Base-by-base conservation (phyloP, 2,797 vertebrate species). In the Meriones psammophilus region DNA sequence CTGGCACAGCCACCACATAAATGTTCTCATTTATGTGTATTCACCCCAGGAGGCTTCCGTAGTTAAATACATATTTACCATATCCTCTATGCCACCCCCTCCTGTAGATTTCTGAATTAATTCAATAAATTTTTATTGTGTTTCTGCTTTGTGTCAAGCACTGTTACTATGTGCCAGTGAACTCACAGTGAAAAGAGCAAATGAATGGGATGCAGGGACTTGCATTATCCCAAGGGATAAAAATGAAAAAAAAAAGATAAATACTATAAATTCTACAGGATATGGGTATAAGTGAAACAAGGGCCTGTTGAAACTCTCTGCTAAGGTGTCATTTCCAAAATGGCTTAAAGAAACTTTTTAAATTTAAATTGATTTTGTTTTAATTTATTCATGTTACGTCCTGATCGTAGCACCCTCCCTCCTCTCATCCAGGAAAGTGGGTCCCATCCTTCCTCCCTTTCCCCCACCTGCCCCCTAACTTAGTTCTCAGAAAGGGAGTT, bases 21-120 rank as follows among this genome's bases (percentile, higher is more conserved):
- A 77, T 73, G 24, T 36, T n/a, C 26, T 20, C n/a, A 71, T 71
- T 68, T 80, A 50, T 89, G 88, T 36, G 50, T 46, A 30, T 79
- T 18, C 71, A 92, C 62, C 71, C 33, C 36, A 79, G 68, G 68
- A 92, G 79, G 64, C 54, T 79, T 81, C 20, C 68, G 4, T 58
- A 84, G 74, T 90, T 92, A 93, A 92, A 92, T 81, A 42, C 28
- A 39, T 88, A 90, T 89, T 91, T 95, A 90, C 71, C 84, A 58
- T 50, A 26, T 85, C 92, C 68, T 66, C 58, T 6, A 74, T 24
- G 42, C 13, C 24, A 80, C 73, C 22, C 62, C 9, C 91, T 76
- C 68, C 76, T 92, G 33, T 13, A 80, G 64, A 6, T 94, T 96
- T 96, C 81, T 62, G 42, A 94, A 96, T 94, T 78, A 85, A 92